phyloP scores from a whole-genome alignment of 2,888 invertebrate genomes.

The Cremastinae sp. region DNA sequence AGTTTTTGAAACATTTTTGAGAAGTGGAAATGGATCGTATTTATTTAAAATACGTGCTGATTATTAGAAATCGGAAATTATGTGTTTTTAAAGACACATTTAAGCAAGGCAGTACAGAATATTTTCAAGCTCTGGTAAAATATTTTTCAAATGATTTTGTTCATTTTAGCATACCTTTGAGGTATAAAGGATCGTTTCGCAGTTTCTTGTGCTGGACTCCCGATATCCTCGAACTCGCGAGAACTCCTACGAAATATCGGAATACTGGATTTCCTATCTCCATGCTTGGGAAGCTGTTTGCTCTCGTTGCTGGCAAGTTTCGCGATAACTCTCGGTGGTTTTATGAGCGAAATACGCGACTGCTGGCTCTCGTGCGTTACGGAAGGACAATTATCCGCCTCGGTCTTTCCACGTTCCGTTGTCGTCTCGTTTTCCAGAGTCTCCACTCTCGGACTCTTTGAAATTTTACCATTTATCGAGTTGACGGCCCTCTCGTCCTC shows the following conservation, averaged over 20 bases:
- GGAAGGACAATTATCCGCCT: slow-evolving; percentile 25
- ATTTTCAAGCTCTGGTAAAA: too few species aligned
- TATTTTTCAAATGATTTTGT: too few species aligned
- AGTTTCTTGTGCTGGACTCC: slow-evolving; percentile 75
- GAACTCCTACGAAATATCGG: slow-evolving; percentile 76
- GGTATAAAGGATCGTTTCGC: slow-evolving; percentile 78
- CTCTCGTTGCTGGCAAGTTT: slow-evolving; percentile 64
- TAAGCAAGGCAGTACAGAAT: too few species aligned
- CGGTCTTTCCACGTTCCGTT: slow-evolving; percentile 32
- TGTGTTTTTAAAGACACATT: too few species aligned
- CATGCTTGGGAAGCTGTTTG: slow-evolving; percentile 68
- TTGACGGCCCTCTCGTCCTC: slow-evolving; percentile 44
- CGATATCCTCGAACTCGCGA: slow-evolving; percentile 77
- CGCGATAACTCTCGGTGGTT: slow-evolving; percentile 71
- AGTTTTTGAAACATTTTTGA: too few species aligned
- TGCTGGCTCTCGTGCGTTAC: slow-evolving; percentile 67
- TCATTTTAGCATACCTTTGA: too few species aligned
- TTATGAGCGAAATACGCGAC: slow-evolving; percentile 70
- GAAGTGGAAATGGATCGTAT: too few species aligned
- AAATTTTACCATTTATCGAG: slow-evolving; percentile 32
- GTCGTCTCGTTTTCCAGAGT: slow-evolving; percentile 60
- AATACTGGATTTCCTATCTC: slow-evolving; percentile 76
- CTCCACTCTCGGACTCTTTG: slow-evolving; percentile 61
- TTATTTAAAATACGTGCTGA: too few species aligned
- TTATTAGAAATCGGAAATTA: too few species aligned